Conservation (phyloP, 92 coral and sea anemone genomes). For the Parazoanthus swiftii region DNA sequence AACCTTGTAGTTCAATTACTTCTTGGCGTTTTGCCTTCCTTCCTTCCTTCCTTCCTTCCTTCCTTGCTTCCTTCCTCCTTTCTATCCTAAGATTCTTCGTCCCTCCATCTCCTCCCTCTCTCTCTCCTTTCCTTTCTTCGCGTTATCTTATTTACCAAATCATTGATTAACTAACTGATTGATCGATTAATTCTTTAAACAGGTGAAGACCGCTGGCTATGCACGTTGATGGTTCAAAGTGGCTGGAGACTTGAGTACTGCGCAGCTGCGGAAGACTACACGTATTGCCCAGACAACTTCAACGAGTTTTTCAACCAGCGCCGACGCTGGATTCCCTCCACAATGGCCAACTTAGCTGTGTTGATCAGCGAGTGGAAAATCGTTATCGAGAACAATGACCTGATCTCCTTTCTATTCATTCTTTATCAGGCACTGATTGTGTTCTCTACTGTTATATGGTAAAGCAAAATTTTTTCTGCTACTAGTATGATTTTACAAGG, state of each 20-base stretch:
- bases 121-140: not conserved
- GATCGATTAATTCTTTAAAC: not conserved
- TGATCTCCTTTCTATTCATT: conserved; percentile 78
- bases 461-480: not conserved
- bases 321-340: conserved; percentile 99
- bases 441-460: conserved; percentile 83
- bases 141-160: too few species aligned
- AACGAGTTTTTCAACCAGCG: conserved; percentile 93
- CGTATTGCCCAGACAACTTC: conserved; percentile 88
- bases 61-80: not conserved
- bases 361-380: conserved; percentile 82
- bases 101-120: too few species aligned
- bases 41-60: conserved; percentile 8
- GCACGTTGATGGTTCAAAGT: conserved; percentile 94
- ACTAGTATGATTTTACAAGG: too few species aligned
- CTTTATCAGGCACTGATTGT: conserved; percentile 88
- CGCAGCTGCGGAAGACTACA: conserved; percentile 95
- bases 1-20: too few species aligned
- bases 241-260: conserved; percentile 98
- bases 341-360: conserved; percentile 79
- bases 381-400: conserved; percentile 77
- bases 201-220: conserved; percentile 99
- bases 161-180: too few species aligned
- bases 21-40: not conserved
- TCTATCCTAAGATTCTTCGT: too few species aligned